A percentile compares a stretch with the other conserved stretches of the same genome.
Evolutionary conservation across 2,888 invertebrate genomes (phyloP).

Genomic region (Petrolisthes cinctipes): DNA sequence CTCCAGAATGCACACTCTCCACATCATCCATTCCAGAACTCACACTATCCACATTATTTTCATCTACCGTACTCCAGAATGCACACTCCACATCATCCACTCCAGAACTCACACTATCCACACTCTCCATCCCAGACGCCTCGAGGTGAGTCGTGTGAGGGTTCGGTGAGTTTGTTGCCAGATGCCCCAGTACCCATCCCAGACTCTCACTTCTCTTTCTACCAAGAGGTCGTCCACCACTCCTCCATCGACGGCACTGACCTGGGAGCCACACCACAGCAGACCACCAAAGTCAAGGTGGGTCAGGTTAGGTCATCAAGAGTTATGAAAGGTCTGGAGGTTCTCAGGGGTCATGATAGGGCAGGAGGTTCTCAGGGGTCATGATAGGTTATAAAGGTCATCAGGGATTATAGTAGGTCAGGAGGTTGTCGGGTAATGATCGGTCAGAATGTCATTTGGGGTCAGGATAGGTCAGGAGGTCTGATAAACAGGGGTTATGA

Average conservation of each 20-base stretch:
- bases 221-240: conserved; percentile 20
- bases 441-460: background rate
- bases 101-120: background rate
- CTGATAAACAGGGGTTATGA: background rate
- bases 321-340: background rate
- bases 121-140: conserved; percentile 13
- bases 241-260: conserved; percentile 21
- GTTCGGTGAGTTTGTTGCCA: conserved; percentile 5
- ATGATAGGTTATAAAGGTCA: background rate
- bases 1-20: too few species aligned
- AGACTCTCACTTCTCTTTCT: conserved; percentile 22
- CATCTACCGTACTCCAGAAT: background rate
- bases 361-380: background rate
- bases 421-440: background rate
- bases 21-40: too few species aligned
- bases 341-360: background rate
- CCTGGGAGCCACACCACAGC: background rate
- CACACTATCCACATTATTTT: background rate
- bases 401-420: background rate
- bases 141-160: conserved; percentile 32
- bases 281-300: background rate
- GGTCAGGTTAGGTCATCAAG: background rate
- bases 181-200: background rate
- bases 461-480: background rate
- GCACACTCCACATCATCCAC: too few species aligned